Percentiles rank a stretch among this genome's conserved stretches.
phyloP scores from a whole-genome alignment of 2,113 vertebrate genomes.

The Bombycilla garrulus region DNA sequence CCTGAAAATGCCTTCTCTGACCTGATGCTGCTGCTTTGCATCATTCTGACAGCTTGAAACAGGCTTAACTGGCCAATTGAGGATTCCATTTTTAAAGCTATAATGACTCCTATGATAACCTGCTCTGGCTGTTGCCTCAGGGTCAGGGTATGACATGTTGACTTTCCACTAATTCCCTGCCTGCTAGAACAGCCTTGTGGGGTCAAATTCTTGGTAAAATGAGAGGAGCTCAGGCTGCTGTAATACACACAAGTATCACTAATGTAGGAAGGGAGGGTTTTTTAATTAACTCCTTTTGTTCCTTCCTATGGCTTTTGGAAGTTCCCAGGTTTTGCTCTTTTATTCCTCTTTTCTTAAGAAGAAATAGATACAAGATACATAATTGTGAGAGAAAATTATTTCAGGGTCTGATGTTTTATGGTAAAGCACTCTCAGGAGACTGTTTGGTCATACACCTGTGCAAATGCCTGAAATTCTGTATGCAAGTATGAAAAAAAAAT shows the following conservation, averaged over 20 bases:
- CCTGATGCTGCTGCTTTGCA: neutral
- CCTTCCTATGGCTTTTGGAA: neutral
- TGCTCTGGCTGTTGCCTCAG: neutral
- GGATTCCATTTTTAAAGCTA: slow-evolving; percentile 5
- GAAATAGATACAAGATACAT: neutral
- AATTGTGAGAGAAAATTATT: neutral
- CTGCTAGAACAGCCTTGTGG: neutral
- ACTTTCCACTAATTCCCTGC: neutral
- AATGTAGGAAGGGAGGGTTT: neutral
- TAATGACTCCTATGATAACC: slow-evolving; percentile 30
- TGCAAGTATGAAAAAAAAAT: neutral
- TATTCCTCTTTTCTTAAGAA: neutral
- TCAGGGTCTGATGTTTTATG: neutral
- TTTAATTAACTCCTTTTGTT: neutral
- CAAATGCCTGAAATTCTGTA: neutral
- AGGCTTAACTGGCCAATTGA: neutral
- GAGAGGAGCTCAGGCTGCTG: neutral
- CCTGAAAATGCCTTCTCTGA: neutral
- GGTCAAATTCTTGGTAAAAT: neutral
- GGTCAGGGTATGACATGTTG: neutral
- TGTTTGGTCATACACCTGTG: neutral
- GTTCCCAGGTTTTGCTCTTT: neutral
- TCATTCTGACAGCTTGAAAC: slow-evolving; percentile 18
- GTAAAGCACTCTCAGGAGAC: accelerated
- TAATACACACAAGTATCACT: neutral